Percentiles rank a stretch among this genome's conserved stretches.
Conservation (phyloP, 2,888 invertebrate genomes). For the Agrotis exclamationis region DNA sequence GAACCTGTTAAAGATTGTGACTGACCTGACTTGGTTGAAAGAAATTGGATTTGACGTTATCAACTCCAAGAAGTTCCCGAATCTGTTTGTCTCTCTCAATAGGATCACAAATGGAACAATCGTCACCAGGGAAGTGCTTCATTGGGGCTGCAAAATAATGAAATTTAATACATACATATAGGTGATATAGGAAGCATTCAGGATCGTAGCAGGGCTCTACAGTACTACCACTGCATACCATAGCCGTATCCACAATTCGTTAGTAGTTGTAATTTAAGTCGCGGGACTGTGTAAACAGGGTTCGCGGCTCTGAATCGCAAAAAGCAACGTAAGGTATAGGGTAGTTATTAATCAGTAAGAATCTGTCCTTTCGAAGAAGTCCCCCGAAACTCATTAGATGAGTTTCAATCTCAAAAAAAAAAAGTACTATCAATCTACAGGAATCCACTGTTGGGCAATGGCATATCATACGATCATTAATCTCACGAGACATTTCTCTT, state of each 20-base stretch:
- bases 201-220: background rate
- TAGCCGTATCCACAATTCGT: background rate
- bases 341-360: no score
- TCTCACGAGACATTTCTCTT: background rate
- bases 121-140: slow-evolving; percentile 83
- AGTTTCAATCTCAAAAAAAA: no score
- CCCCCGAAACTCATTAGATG: no score
- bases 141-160: slow-evolving; percentile 70
- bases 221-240: background rate
- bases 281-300: no score
- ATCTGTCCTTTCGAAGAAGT: no score
- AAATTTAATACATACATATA: background rate
- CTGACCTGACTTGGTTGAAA: slow-evolving; percentile 45
- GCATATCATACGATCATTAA: no score
- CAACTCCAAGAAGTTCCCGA: slow-evolving; percentile 78
- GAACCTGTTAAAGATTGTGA: no score
- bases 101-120: slow-evolving; percentile 78
- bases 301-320: no score
- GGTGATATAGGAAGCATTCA: background rate
- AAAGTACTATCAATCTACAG: background rate
- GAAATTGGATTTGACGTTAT: slow-evolving; percentile 46
- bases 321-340: no score
- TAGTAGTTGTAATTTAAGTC: no score
- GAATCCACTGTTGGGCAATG: background rate
- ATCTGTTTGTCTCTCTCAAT: slow-evolving; percentile 82